Percentiles rank a stretch among this genome's conserved stretches.
Evolutionary conservation across 2,113 vertebrate genomes (phyloP).

Genomic region (Azemiops feae): DNA sequence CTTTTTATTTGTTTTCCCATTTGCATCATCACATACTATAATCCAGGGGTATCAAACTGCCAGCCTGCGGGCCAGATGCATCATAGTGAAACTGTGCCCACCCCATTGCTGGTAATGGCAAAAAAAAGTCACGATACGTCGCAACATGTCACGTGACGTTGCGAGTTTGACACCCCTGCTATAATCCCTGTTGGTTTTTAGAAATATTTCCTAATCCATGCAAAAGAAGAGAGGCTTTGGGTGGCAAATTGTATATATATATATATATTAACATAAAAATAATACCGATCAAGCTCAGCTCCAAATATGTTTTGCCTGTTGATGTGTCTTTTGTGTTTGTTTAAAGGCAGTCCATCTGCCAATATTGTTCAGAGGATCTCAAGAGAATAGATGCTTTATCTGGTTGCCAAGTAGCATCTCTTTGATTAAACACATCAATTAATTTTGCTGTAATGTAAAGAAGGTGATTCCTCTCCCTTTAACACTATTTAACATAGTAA

Average conservation of each 20-base stretch:
- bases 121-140: neutral
- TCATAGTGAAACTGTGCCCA: too few species aligned
- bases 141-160: too few species aligned
- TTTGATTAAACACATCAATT: conserved; percentile 66
- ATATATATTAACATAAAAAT: conserved; percentile 4
- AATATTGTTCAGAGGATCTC: conserved; percentile 49
- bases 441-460: conserved; percentile 58
- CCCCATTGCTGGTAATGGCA: too few species aligned
- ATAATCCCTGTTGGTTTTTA: neutral
- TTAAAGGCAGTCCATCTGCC: conserved; percentile 44
- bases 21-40: neutral
- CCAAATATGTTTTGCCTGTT: neutral
- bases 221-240: neutral
- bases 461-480: conserved; percentile 52
- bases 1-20: neutral
- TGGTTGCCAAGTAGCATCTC: conserved; percentile 55
- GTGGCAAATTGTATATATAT: neutral
- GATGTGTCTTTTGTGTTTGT: conserved; percentile 43
- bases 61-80: too few species aligned
- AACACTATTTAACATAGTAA: conserved; percentile 55
- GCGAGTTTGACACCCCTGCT: neutral
- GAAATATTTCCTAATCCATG: neutral
- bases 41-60: too few species aligned
- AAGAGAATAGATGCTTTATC: conserved; percentile 50
- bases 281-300: neutral